Percentiles rank a stretch among this genome's conserved stretches.
Conservation (phyloP, 2,797 vertebrate species). For the Gobionotothen gibberifrons region DNA sequence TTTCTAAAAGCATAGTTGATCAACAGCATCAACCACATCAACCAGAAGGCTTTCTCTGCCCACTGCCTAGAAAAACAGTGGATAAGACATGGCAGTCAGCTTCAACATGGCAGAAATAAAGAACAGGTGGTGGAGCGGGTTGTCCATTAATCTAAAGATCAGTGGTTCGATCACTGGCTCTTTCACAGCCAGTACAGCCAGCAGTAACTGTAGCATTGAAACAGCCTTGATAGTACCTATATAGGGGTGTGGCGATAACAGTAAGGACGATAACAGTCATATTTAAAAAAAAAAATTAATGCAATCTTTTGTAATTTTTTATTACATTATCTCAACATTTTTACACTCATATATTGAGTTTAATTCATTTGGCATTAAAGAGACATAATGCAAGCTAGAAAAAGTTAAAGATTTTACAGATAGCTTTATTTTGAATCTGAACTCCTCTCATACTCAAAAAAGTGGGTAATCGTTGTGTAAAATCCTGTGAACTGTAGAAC, state of each 20-base stretch:
- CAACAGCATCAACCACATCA: not conserved
- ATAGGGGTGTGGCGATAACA: too few relatives aligned
- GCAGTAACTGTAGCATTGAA: not conserved
- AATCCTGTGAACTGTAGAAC: constrained; percentile 25
- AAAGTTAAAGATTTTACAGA: too few relatives aligned
- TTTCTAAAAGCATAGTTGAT: not conserved
- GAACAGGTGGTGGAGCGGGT: not conserved
- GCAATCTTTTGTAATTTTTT: too few relatives aligned
- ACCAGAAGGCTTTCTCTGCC: not conserved
- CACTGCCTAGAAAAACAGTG: not conserved
- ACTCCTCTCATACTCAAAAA: constrained; percentile 14
- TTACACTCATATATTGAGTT: too few relatives aligned
- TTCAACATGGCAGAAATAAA: not conserved
- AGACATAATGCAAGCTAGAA: too few relatives aligned
- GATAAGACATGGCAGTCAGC: not conserved
- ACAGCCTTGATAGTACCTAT: not conserved
- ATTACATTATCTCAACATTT: too few relatives aligned
- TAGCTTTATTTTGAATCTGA: not conserved
- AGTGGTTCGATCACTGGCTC: too few relatives aligned
- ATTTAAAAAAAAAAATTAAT: too few relatives aligned
- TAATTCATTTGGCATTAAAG: too few relatives aligned
- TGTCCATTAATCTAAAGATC: too few relatives aligned
- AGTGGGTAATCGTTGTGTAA: constrained; percentile 19
- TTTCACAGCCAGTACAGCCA: not conserved
- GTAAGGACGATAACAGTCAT: too few relatives aligned